These are phyloP conservation scores for Notarius quadriscutis DNA, from an alignment of 2,113 vertebrate genomes.

Conservation along the genomic window DNA sequence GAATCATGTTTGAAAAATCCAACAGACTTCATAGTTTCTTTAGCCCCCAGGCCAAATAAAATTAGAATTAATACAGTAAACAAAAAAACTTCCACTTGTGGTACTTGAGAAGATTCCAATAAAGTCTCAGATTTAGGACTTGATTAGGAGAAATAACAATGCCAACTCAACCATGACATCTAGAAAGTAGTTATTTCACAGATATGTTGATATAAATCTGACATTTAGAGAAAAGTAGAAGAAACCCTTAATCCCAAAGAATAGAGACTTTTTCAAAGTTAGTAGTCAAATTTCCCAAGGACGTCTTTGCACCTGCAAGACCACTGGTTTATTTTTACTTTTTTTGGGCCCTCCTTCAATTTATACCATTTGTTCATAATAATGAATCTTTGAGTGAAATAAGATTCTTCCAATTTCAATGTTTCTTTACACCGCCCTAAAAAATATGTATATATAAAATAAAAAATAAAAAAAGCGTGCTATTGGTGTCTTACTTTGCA, in stretches of 20 bases:
- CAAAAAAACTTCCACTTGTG: constrained; percentile 13
- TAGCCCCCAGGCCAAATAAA: background rate
- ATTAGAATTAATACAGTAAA: background rate
- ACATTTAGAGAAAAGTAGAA: constrained; percentile 63
- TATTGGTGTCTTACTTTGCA: constrained; percentile 75
- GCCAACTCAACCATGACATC: constrained; percentile 56
- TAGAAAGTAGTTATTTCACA: constrained; percentile 83
- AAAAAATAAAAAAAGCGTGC: constrained; percentile 46
- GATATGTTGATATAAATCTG: constrained; percentile 78
- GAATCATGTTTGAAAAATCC: background rate
- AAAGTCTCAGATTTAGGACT: constrained; percentile 85
- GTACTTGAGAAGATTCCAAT: constrained; percentile 6
- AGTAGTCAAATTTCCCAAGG: constrained; percentile 99
- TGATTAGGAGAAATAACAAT: constrained; percentile 63
- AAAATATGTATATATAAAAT: background rate
- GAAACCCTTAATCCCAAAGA: constrained; percentile 84
- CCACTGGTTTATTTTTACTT: constrained; percentile 64
- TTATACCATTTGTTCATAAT: constrained; percentile 74
- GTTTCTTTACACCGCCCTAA: constrained; percentile 56
- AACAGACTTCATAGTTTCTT: background rate
- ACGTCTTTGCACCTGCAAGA: constrained; percentile 89
- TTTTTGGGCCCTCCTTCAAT: constrained; percentile 79
- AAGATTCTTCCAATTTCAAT: constrained; percentile 79
- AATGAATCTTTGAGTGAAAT: constrained; percentile 42
- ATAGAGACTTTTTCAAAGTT: constrained; percentile 95